Evolutionary conservation across 2,888 invertebrate genomes (phyloP), one percentile per base, ranked within the genome.

Genomic region (Arrhopalites spinosus): DNA sequence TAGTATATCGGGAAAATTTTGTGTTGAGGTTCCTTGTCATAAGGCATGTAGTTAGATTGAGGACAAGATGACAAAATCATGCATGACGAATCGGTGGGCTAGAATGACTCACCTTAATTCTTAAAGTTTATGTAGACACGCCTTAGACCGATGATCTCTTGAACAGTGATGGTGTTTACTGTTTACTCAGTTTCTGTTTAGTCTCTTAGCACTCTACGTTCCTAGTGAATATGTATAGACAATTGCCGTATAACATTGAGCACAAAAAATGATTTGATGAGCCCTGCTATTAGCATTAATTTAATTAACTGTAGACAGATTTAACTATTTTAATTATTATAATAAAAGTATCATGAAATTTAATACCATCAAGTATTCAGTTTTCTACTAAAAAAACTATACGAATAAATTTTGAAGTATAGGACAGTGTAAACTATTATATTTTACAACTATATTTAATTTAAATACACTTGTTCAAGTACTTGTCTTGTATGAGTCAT

Each of bases 31-130:
- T 36, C 11, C 36, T 36, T 36, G 5, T 36, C n/a, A n/a, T n/a
- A n/a, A n/a, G n/a, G n/a, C n/a, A n/a, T n/a, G n/a, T n/a, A n/a
- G n/a, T n/a, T n/a, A 72, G 63, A 74, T 68, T 69, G 69, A 74
- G 74, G 74, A 59, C 69, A 63, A 70, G 69, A 70, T 75, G 75
- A 70, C 75, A 75, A 70, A 70, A 70, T 70, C 75, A 70, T 70
- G 70, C 70, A 70, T 75, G 75, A 75, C 75, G 70, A 75, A 75
- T 75, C 50, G 45, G 61, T 29, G n/a, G 36, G 30, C 43, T 36
- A 56, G 63, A n/a, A 56, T 75, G 75, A 75, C 75, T 75, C 69
- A 75, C 69, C 30, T 36, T 63, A 69, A 63, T 70, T 75, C 70
- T 64, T 75, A 53, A 56, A 53, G 50, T 72, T 50, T 29, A 72